Conservation (phyloP, 1,140 invertebrate species). For the Sminthurides bifidus region DNA sequence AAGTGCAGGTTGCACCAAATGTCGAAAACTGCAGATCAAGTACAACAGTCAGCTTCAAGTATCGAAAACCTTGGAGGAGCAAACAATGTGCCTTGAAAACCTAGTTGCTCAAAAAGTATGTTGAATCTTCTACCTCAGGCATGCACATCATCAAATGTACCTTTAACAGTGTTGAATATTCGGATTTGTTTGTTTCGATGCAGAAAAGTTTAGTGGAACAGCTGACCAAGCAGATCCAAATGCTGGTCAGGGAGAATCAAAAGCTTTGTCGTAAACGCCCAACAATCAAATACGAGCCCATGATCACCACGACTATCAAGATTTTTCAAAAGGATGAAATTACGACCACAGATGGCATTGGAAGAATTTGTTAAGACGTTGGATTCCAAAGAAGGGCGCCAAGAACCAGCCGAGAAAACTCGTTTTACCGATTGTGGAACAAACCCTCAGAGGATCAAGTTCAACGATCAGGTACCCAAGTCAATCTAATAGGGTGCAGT, state of each 20-base stretch:
- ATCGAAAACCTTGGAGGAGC: neutral
- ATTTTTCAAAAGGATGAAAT: neutral
- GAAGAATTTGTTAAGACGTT: too few relatives aligned
- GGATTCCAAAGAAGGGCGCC: neutral
- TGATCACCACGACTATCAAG: neutral
- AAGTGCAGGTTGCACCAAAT: too few relatives aligned
- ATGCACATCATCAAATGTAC: neutral
- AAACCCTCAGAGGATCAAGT: too few relatives aligned
- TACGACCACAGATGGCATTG: neutral
- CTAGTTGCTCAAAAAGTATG: constrained; percentile 1
- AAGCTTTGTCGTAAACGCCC: neutral
- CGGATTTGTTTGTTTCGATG: neutral
- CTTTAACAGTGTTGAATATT: neutral
- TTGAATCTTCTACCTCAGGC: neutral
- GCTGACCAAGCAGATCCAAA: neutral
- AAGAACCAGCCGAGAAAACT: too few relatives aligned
- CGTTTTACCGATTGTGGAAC: too few relatives aligned
- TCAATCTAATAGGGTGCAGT: too few relatives aligned
- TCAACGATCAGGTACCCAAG: too few relatives aligned
- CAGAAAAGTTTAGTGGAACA: constrained; percentile 4
- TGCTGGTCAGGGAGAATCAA: neutral
- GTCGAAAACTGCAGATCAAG: too few relatives aligned
- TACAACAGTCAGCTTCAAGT: neutral
- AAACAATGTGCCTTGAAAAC: neutral
- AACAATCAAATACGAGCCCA: neutral